Evolutionary conservation across 2,113 vertebrate genomes (phyloP), one percentile per base, ranked within the genome.

Genomic region (Hippocampus abdominalis): DNA sequence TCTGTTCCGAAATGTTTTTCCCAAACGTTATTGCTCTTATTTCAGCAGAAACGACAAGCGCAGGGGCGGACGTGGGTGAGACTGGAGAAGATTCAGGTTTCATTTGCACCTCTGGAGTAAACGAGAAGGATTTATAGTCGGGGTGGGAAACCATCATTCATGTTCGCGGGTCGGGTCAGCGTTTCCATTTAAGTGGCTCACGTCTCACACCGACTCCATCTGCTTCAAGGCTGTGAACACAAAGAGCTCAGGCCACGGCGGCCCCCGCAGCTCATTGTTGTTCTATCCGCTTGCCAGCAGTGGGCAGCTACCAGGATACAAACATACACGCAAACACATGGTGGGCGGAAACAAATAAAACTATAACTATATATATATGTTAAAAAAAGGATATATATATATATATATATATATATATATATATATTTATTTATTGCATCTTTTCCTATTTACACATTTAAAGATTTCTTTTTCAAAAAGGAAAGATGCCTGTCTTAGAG

Each of bases 121-220:
- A 13, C 2, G 57, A 74, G 73, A 75, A 72, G 78, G 85, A 87
- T 89, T 89, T 89, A 87, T 79, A 21, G 81, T 68, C 12, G 21
- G 53, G 80, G 75, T 82, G 86, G 78, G 80, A 89, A 86, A 77
- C 84, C 78, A 85, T 86, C 80, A 75, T 80, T 88, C 81, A 88
- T 36, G 73, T 80, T 82, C 57, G 74, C 57, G 8, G 69, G 74
- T 74, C 80, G 54, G 75, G 81, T 75, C 73, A 10, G 46, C 69
- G 21, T 68, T 87, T 77, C 86, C 85, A 87, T 87, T 84, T 75
- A 74, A 72, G 69, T 64, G 67, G 76, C 80, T 74, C 23, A 72
- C 77, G 72, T 87, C 74, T 86, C 82, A 69, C 73, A 72, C 61
- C 46, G 66, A 79, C 66, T 71, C 70, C 71, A 63, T 68, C 76